Evolutionary conservation across 2,888 invertebrate genomes (phyloP), one percentile per base, ranked within the genome.

Genomic region (Melitaea athalia): DNA sequence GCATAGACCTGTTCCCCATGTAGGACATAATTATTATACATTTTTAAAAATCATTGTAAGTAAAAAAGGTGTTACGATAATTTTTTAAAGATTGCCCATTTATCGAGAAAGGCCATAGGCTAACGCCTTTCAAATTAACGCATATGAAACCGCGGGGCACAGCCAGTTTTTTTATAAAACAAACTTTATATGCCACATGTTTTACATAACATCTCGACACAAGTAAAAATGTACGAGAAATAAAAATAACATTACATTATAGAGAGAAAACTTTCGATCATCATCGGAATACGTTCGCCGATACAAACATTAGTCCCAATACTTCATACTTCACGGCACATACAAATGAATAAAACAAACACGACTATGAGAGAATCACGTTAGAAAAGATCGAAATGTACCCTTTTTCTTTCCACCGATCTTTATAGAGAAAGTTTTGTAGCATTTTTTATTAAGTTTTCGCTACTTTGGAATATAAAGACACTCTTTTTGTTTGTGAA

Each of bases 321-420:
- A 57, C 57, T 15, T 57, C 42, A 42, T 15, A 38, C 38, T 57
- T 57, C 57, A 38, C 38, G 55, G 33, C n/a, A 8, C 31, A 53
- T 53, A 57, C 38, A 57, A 42, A 57, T 42, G 57, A 57, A 57
- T 55, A 57, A 38, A 42, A 57, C 57, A 57, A 42, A 33, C 55
- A 55, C 14, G 57, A 42, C 10, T 57, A 57, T 42, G 42, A 15
- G 42, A 57, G 42, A 42, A n/a, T 15, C n/a, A 17, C 15, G 57
- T 57, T 42, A 57, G 31, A 5, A 57, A 42, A 42, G 10, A 57
- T 14, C 14, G 10, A 42, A 38, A 52, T 52, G 10, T 49, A 2
- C 24, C 24, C 14, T 47, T 7, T 47, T 55, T 15, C 15, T 38
- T 57, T 42, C 4, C 42, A 8, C 5, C 42, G 33, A 42, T 57